These are phyloP conservation scores for Hypomecis punctinalis DNA, from an alignment of 2,888 invertebrate genomes.

Conservation along the genomic window DNA sequence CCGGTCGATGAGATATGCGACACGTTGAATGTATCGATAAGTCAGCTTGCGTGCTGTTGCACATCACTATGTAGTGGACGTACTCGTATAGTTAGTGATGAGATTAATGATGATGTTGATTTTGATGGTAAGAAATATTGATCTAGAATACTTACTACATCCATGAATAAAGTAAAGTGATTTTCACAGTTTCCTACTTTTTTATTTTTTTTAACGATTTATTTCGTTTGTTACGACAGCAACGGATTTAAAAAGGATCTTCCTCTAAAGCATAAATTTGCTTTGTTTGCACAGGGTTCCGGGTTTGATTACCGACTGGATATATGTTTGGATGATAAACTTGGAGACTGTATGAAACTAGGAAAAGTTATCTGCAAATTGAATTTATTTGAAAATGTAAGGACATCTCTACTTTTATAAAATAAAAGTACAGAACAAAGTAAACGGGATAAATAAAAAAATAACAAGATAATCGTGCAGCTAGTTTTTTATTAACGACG, in stretches of 20 bases:
- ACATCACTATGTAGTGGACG: slow-evolving; percentile 44
- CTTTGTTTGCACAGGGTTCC: too few species aligned
- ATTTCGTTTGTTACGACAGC: too few species aligned
- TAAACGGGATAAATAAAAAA: slow-evolving; percentile 30
- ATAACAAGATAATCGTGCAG: slow-evolving; percentile 52
- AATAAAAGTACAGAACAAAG: slow-evolving; percentile 6
- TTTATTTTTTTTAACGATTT: too few species aligned
- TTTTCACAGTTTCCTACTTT: too few species aligned
- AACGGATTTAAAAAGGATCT: too few species aligned
- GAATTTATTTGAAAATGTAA: not conserved
- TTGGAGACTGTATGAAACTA: too few species aligned
- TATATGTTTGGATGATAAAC: too few species aligned
- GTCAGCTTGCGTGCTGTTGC: slow-evolving; percentile 40
- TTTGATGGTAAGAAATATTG: not conserved
- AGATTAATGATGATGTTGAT: too few species aligned
- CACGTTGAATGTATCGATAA: slow-evolving; percentile 54
- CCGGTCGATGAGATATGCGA: slow-evolving; percentile 74
- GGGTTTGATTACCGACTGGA: too few species aligned
- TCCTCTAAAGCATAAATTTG: too few species aligned
- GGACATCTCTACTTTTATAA: not conserved
- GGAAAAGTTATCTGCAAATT: too few species aligned
- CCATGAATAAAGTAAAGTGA: not conserved
- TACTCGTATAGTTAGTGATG: not conserved
- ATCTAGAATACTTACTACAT: not conserved
- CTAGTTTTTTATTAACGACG: slow-evolving; percentile 65